phyloP scores from a whole-genome alignment of 2,113 vertebrate species.

The Physeter macrocephalus region DNA sequence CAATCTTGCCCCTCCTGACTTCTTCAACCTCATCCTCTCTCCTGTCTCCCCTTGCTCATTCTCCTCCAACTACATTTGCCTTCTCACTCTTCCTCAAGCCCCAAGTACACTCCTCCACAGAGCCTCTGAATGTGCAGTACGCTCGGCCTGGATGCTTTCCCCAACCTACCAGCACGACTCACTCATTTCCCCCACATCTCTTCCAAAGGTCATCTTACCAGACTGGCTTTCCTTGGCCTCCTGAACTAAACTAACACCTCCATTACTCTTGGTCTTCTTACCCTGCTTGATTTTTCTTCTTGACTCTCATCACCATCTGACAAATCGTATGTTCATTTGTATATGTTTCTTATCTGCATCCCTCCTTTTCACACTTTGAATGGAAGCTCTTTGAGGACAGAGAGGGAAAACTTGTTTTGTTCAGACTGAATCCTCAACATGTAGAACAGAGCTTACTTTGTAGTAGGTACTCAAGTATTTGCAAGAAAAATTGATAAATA shows the following conservation, averaged over 20 bases:
- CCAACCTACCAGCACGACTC: background rate
- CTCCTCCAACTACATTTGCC: background rate
- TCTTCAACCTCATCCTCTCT: background rate
- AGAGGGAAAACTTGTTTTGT: background rate
- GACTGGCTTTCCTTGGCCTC: background rate
- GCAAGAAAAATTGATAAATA: background rate
- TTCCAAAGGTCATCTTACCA: background rate
- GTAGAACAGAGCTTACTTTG: background rate
- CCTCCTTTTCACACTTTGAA: background rate
- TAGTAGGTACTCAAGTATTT: background rate
- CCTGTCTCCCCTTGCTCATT: background rate
- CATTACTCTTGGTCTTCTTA: background rate
- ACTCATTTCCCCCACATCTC: background rate
- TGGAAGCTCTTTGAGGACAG: background rate
- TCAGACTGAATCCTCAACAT: background rate
- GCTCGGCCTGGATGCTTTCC: background rate
- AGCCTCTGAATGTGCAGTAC: fast-evolving
- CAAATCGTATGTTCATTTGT: background rate
- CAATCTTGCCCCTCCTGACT: background rate
- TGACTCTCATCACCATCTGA: background rate
- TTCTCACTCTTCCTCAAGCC: background rate
- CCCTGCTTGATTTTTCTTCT: background rate
- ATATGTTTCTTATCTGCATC: background rate
- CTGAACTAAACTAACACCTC: background rate
- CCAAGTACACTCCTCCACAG: background rate